phyloP scores from a whole-genome alignment of 2,113 vertebrate genomes.

The Corynorhinus townsendii region DNA sequence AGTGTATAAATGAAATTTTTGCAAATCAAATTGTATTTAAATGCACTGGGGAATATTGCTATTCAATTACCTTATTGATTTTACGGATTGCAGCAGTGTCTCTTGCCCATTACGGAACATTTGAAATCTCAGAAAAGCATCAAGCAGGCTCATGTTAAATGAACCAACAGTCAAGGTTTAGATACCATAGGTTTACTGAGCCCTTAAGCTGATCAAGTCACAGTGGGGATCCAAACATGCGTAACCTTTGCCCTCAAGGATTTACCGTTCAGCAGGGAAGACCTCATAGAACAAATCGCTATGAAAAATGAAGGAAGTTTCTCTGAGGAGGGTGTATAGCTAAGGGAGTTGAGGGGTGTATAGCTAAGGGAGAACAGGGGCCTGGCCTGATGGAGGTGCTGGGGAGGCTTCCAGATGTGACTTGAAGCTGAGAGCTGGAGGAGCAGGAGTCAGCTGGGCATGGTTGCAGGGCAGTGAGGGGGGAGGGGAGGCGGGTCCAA shows the following conservation, averaged over 20 bases:
- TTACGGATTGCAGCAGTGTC: neutral
- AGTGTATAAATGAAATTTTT: constrained; percentile 17
- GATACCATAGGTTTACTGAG: neutral
- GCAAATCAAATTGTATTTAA: constrained; percentile 18
- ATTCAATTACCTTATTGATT: constrained; percentile 40
- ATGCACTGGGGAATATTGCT: neutral
- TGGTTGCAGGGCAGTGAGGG: neutral
- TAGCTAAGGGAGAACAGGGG: neutral
- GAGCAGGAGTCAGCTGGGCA: neutral
- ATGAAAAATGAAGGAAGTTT: neutral
- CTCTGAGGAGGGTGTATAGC: neutral
- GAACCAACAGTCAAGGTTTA: neutral
- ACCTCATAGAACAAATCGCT: neutral
- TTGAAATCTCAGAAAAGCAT: neutral
- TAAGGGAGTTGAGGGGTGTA: neutral
- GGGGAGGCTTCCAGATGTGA: neutral
- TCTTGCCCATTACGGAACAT: neutral
- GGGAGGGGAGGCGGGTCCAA: neutral
- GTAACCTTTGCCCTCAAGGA: neutral
- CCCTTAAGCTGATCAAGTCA: neutral
- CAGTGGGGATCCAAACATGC: fast-evolving
- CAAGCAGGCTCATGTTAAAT: neutral
- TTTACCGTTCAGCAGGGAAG: neutral
- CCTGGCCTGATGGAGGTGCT: neutral
- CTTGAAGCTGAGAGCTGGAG: neutral